These are phyloP conservation scores for Myotis brandtii DNA, from an alignment of 2,113 vertebrate genomes.

Conservation along the genomic window DNA sequence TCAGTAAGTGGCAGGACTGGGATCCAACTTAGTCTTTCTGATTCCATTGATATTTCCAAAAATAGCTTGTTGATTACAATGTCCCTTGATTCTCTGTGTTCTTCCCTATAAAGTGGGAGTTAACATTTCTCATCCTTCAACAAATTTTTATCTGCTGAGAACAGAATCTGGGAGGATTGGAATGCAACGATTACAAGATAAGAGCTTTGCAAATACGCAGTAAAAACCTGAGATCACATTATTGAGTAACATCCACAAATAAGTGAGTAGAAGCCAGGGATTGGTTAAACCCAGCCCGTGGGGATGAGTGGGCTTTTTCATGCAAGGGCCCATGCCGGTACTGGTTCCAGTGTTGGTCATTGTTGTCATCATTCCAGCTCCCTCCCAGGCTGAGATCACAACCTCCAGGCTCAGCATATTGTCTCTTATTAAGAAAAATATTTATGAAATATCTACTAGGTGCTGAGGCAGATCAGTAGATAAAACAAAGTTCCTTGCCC, in stretches of 20 bases:
- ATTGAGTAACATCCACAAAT: neutral
- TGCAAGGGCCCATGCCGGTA: rapidly evolving
- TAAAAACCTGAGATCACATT: neutral
- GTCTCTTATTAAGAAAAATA: neutral
- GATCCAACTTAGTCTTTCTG: neutral
- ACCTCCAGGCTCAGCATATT: neutral
- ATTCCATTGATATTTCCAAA: neutral
- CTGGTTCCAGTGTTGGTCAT: neutral
- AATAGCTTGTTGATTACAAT: neutral
- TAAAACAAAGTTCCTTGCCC: neutral
- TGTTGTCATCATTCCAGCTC: neutral
- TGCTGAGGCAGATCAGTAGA: neutral
- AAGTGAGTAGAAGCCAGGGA: neutral
- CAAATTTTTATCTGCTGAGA: slow-evolving; percentile 14
- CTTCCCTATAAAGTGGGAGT: neutral
- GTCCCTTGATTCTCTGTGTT: neutral
- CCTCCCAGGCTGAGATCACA: neutral
- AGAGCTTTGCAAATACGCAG: neutral
- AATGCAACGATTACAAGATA: neutral
- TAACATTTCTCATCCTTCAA: neutral
- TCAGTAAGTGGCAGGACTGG: neutral
- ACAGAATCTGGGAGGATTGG: neutral
- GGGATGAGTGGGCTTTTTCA: neutral
- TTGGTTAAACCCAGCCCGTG: neutral
- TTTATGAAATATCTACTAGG: neutral